Percentiles rank a stretch among this genome's conserved stretches.
phyloP scores from a whole-genome alignment of 2,888 invertebrate genomes.

The Oligia latruncula region DNA sequence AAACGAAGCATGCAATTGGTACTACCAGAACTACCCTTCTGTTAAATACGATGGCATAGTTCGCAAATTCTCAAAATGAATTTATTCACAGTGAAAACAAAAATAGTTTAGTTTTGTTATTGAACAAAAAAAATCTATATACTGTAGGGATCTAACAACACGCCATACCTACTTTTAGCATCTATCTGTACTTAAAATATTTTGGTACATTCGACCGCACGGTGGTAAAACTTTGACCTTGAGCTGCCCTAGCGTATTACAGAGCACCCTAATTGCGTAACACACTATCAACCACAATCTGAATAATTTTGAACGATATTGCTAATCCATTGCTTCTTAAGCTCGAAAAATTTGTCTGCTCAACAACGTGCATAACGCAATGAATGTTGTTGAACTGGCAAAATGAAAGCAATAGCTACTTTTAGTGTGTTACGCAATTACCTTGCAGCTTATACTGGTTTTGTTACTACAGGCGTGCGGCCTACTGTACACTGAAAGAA shows the following conservation, averaged over 20 bases:
- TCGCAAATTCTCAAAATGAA: conserved; percentile 77
- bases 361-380: neutral
- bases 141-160: neutral
- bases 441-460: neutral
- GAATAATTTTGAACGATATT: neutral
- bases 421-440: neutral
- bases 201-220: neutral
- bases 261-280: neutral
- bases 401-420: neutral
- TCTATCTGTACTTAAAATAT: neutral
- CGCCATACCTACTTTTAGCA: neutral
- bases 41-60: conserved; percentile 81
- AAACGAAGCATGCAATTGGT: conserved; percentile 90
- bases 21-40: conserved; percentile 89
- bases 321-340: too few species aligned
- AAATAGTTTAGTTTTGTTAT: neutral
- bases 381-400: neutral
- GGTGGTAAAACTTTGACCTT: neutral
- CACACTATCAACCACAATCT: neutral
- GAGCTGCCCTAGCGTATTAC: neutral
- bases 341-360: neutral
- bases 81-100: neutral
- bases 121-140: neutral
- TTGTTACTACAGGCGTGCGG: neutral
- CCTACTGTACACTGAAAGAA: neutral